Evolutionary conservation across 2,888 invertebrate genomes (phyloP).

Genomic region (Odontothrips loti): DNA sequence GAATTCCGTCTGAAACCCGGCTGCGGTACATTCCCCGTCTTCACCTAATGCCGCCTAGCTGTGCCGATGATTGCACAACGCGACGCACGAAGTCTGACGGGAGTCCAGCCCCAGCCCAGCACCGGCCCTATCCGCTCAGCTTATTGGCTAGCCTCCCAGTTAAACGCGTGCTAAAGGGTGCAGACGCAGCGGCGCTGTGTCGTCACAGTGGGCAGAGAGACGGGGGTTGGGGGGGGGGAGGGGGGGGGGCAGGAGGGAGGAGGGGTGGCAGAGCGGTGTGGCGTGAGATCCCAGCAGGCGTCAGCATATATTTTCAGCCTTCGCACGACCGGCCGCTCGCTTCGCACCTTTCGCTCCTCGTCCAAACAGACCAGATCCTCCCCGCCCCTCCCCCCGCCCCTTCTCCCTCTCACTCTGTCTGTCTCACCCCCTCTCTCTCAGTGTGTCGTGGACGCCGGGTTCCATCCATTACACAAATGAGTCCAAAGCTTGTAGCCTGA

Average conservation of each 20-base stretch:
- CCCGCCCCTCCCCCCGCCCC: background rate
- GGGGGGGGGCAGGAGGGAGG: background rate
- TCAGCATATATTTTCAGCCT: background rate
- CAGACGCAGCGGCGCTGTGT: no score
- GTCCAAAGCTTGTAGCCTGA: background rate
- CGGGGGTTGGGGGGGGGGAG: background rate
- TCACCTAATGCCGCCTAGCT: no score
- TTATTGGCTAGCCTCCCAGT: no score
- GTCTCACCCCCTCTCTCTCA: background rate
- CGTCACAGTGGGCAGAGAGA: no score
- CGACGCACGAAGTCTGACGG: no score
- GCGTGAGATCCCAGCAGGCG: background rate
- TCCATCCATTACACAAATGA: constrained; percentile 25
- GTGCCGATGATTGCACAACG: no score
- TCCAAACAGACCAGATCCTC: background rate
- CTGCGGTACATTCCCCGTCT: no score
- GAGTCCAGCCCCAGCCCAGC: no score
- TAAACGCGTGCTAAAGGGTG: no score
- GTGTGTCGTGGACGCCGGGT: background rate
- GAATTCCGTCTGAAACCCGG: no score
- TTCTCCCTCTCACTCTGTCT: background rate
- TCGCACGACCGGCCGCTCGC: no score
- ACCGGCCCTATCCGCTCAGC: no score
- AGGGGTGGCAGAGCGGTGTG: background rate
- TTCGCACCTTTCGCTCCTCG: background rate